Conservation (phyloP, 2,113 vertebrate species). For the Pomatorhinus ruficollis region DNA sequence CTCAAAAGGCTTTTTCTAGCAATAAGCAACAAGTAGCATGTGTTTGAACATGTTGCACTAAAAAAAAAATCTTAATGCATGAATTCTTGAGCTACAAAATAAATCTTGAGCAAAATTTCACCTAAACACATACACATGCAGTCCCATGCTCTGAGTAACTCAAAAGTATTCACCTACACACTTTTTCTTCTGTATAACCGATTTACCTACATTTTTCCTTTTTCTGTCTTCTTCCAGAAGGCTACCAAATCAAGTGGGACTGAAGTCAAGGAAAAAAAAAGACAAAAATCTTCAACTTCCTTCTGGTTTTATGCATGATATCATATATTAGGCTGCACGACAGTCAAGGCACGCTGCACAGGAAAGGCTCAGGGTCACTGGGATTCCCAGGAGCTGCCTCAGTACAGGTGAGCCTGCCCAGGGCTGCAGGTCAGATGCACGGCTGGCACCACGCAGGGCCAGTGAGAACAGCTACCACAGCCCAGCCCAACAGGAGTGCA, state of each 20-base stretch:
- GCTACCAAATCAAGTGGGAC: neutral
- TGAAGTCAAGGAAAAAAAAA: neutral
- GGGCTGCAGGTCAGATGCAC: rapidly evolving
- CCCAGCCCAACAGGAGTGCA: rapidly evolving
- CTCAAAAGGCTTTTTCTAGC: neutral
- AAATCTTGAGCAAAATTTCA: neutral
- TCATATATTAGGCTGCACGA: rapidly evolving
- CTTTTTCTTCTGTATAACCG: neutral
- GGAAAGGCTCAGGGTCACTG: too few species aligned
- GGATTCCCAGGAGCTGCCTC: neutral
- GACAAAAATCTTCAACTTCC: neutral
- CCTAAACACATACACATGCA: neutral
- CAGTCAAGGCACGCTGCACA: rapidly evolving
- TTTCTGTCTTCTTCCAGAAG: neutral
- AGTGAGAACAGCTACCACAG: neutral
- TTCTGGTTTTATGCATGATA: neutral
- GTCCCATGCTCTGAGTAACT: neutral
- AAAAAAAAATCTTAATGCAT: neutral
- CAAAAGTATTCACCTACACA: neutral
- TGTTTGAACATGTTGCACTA: neutral
- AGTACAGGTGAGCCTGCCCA: neutral
- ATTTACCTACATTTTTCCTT: neutral
- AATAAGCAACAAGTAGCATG: neutral
- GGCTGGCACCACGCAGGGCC: rapidly evolving
- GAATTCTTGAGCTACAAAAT: neutral